Percentiles rank a stretch among this genome's conserved stretches.
Evolutionary conservation across 2,888 invertebrate genomes (phyloP).

Genomic region (Drosophila mimetica): DNA sequence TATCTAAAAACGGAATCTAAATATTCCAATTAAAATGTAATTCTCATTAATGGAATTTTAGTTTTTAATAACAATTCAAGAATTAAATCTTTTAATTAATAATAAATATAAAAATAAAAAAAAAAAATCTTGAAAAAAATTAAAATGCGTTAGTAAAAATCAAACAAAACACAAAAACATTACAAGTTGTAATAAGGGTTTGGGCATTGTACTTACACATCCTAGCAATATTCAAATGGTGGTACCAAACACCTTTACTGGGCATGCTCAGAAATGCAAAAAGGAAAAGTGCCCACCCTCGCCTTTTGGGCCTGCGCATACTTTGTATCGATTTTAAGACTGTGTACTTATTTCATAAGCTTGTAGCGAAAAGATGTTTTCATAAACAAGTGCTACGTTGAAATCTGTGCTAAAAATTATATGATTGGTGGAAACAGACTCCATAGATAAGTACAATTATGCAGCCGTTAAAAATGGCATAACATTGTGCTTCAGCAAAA

Average conservation of each 20-base stretch:
- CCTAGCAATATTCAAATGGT: slow-evolving; percentile 16
- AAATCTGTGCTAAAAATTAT: slow-evolving; percentile 25
- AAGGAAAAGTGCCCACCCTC: slow-evolving; percentile 46
- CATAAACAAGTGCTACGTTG: slow-evolving; percentile 46
- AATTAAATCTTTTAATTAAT: background rate
- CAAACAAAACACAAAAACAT: background rate
- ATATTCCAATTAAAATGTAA: background rate
- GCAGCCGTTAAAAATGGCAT: slow-evolving; percentile 29
- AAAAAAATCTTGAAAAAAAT: background rate
- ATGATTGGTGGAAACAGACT: slow-evolving; percentile 19
- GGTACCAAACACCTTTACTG: slow-evolving; percentile 29
- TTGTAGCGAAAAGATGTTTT: slow-evolving; percentile 54
- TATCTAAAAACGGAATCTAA: background rate
- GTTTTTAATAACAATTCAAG: background rate
- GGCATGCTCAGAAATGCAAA: slow-evolving; percentile 56
- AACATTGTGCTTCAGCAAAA: slow-evolving; percentile 8
- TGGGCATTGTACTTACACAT: background rate
- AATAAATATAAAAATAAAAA: background rate
- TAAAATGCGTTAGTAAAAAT: too few species aligned
- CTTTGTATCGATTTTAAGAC: slow-evolving; percentile 66
- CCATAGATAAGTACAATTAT: slow-evolving; percentile 20
- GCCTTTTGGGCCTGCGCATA: slow-evolving; percentile 45
- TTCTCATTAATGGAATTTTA: background rate
- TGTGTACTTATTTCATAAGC: slow-evolving; percentile 53
- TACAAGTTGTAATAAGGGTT: background rate